A percentile compares a stretch with the other conserved stretches of the same genome.
Evolutionary conservation across 2,797 vertebrate genomes (phyloP).

Genomic region (Sebastes oblongus): DNA sequence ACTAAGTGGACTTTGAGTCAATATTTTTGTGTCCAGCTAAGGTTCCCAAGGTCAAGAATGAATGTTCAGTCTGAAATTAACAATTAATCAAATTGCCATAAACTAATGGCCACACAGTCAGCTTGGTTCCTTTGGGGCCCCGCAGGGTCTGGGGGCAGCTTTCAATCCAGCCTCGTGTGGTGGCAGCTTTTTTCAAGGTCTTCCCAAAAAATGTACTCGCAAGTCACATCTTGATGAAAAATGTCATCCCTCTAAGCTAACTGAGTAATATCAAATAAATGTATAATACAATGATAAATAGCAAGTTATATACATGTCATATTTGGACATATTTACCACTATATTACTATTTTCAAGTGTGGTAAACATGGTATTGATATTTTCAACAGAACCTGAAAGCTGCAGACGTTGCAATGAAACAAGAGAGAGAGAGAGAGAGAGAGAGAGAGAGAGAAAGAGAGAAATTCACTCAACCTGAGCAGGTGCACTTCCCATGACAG

Average conservation of each 20-base stretch:
- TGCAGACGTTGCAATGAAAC: neutral
- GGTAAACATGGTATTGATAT: neutral
- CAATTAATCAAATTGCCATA: neutral
- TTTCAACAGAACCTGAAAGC: slow-evolving; percentile 5
- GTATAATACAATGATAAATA: neutral
- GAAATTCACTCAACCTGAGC: slow-evolving; percentile 20
- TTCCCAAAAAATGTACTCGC: neutral
- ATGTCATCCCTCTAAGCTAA: neutral
- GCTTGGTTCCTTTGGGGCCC: neutral
- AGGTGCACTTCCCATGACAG: slow-evolving; percentile 42
- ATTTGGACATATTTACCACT: neutral
- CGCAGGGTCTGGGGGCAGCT: neutral
- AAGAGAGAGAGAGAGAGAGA: neutral
- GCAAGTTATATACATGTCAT: neutral
- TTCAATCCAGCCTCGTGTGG: neutral
- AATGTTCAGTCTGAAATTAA: neutral
- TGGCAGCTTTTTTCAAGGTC: neutral
- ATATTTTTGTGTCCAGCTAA: neutral
- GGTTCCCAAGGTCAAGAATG: neutral
- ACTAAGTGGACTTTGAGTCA: neutral
- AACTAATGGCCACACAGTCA: neutral
- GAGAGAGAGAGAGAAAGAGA: neutral
- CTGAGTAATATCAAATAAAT: neutral
- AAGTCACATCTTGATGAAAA: neutral
- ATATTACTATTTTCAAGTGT: neutral